Evolutionary conservation across 2,888 invertebrate genomes (phyloP).

Genomic region (Hydrotaea cyrtoneurina): DNA sequence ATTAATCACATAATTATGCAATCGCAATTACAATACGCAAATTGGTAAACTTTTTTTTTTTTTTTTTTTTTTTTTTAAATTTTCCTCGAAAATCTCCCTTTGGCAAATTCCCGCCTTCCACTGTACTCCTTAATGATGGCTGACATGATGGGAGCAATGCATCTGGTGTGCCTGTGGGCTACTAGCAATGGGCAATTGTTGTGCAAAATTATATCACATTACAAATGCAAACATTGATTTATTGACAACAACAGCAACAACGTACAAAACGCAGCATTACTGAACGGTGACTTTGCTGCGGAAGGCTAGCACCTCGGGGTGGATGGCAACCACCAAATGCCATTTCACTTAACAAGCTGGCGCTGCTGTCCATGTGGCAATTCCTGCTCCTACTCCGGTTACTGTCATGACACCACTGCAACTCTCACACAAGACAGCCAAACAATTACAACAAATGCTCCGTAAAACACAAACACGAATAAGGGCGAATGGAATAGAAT

Average conservation of each 20-base stretch:
- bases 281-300: neutral
- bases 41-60: too few relatives aligned
- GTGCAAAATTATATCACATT: slow-evolving; percentile 55
- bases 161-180: neutral
- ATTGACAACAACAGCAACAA: slow-evolving; percentile 31
- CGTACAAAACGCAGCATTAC: slow-evolving; percentile 56
- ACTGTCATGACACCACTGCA: neutral
- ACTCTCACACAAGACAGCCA: too few relatives aligned
- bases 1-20: too few relatives aligned
- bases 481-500: slow-evolving; percentile 9
- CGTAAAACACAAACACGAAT: neutral
- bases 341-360: slow-evolving; percentile 45
- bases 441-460: slow-evolving; percentile 1
- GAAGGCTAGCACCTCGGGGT: slow-evolving; percentile 12
- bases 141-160: too few relatives aligned
- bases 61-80: too few relatives aligned
- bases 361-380: neutral
- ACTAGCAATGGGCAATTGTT: slow-evolving; percentile 8
- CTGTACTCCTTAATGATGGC: too few relatives aligned
- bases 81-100: too few relatives aligned
- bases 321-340: slow-evolving; percentile 48
- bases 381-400: neutral
- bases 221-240: slow-evolving; percentile 67
- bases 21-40: too few relatives aligned
- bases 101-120: too few relatives aligned